Conservation (phyloP, 1,140 invertebrate species). For the Ostrea edulis region DNA sequence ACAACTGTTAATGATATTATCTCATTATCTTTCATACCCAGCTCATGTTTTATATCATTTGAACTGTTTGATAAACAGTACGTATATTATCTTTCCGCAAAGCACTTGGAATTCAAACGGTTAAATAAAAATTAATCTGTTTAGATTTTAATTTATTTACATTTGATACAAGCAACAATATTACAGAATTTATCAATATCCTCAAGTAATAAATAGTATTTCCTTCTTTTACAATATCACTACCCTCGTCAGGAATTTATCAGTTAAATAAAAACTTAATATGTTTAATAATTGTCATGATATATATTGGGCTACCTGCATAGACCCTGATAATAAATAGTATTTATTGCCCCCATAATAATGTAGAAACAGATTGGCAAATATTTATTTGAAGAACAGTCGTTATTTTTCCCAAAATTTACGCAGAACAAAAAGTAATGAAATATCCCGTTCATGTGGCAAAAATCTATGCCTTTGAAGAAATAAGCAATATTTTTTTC, state of each 20-base stretch:
- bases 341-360: slow-evolving; percentile 2
- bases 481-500: slow-evolving; percentile 3
- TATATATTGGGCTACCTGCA: slow-evolving; percentile 19
- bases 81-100: too few relatives aligned
- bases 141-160: too few relatives aligned
- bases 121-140: too few relatives aligned
- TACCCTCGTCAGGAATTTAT: background rate
- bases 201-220: background rate
- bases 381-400: slow-evolving; percentile 27
- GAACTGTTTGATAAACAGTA: too few relatives aligned
- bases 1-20: too few relatives aligned
- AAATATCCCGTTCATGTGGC: slow-evolving; percentile 9
- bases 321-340: slow-evolving; percentile 9
- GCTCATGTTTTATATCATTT: too few relatives aligned
- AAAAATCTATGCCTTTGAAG: slow-evolving; percentile 34
- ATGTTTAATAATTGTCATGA: background rate
- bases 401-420: slow-evolving; percentile 16
- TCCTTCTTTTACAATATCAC: background rate
- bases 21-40: too few relatives aligned
- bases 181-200: background rate
- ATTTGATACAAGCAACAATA: too few relatives aligned
- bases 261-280: background rate
- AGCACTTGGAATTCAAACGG: too few relatives aligned
- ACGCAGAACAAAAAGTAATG: slow-evolving; percentile 25
- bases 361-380: slow-evolving; percentile 15